These are phyloP conservation scores for Chrysochloris asiatica DNA, from an alignment of 2,113 vertebrate genomes.

Conservation along the genomic window DNA sequence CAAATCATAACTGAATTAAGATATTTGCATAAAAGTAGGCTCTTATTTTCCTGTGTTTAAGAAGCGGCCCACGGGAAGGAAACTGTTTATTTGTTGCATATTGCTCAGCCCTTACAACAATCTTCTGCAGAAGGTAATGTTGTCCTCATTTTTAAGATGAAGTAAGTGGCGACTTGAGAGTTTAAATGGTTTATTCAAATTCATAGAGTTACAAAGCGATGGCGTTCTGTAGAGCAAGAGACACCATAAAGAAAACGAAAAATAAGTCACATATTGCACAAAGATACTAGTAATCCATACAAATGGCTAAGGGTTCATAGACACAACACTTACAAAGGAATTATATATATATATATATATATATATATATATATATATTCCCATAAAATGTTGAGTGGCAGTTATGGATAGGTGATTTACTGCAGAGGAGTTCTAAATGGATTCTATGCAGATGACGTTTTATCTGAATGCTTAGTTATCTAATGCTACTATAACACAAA, in stretches of 20 bases:
- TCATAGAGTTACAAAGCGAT: neutral
- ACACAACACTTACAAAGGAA: neutral
- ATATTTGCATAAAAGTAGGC: neutral
- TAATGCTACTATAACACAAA: too few species aligned
- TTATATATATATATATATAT: too few species aligned
- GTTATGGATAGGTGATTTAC: neutral
- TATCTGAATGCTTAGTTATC: too few species aligned
- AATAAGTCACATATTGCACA: neutral
- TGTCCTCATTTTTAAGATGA: slow-evolving; percentile 20
- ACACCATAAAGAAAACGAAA: slow-evolving; percentile 31
- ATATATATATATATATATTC: neutral
- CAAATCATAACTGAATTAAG: neutral
- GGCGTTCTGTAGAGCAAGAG: neutral
- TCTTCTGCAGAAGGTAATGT: neutral
- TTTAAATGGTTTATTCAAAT: slow-evolving; percentile 34
- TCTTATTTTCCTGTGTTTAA: neutral
- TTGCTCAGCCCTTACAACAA: neutral
- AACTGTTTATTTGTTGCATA: neutral
- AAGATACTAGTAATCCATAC: neutral
- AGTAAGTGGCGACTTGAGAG: neutral
- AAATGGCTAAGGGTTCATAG: neutral
- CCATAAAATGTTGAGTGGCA: slow-evolving; percentile 1
- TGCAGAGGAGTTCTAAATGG: neutral
- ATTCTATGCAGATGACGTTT: neutral
- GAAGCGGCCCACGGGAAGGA: neutral